Percentiles rank a stretch among this genome's conserved stretches.
Conservation (phyloP, 2,797 vertebrate genomes). For the Helicolenus hilgendorfi region DNA sequence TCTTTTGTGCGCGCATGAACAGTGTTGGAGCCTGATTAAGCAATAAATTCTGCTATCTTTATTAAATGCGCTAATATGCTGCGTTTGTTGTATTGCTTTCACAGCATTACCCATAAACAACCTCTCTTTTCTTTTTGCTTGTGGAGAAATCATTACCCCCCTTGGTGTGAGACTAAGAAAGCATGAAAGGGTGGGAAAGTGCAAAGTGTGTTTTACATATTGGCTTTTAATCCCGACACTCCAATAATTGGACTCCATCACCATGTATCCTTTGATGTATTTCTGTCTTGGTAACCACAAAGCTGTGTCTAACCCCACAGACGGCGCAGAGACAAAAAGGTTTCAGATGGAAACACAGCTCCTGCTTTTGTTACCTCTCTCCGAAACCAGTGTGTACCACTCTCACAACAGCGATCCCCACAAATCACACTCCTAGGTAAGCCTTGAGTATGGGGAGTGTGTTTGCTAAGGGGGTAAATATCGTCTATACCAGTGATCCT, state of each 20-base stretch:
- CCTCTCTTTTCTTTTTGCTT: constrained; percentile 47
- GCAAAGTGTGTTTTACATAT: constrained; percentile 81
- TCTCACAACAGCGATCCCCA: constrained; percentile 69
- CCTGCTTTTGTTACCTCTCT: constrained; percentile 70
- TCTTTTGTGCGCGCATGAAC: constrained; percentile 16
- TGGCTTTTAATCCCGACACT: constrained; percentile 82
- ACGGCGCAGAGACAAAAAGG: constrained; percentile 68
- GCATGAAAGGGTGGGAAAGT: constrained; percentile 78
- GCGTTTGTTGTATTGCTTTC: constrained; percentile 54
- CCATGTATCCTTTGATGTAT: constrained; percentile 81
- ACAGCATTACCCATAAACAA: constrained; percentile 56
- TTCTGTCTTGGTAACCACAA: constrained; percentile 78
- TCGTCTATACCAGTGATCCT: constrained; percentile 77
- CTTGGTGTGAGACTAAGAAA: constrained; percentile 81
- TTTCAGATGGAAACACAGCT: constrained; percentile 68
- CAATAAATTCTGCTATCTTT: constrained; percentile 23
- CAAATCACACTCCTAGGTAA: constrained; percentile 77
- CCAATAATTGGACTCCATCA: constrained; percentile 87
- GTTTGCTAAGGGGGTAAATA: constrained; percentile 85
- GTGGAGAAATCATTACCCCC: constrained; percentile 75
- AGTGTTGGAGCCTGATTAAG: constrained; percentile 34
- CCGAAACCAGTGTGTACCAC: constrained; percentile 66
- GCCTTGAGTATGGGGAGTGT: constrained; percentile 71
- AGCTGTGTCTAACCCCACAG: constrained; percentile 55
- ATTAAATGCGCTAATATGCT: constrained; percentile 51